Conservation (phyloP, 2,888 invertebrate species). For the Macaria liturata region DNA sequence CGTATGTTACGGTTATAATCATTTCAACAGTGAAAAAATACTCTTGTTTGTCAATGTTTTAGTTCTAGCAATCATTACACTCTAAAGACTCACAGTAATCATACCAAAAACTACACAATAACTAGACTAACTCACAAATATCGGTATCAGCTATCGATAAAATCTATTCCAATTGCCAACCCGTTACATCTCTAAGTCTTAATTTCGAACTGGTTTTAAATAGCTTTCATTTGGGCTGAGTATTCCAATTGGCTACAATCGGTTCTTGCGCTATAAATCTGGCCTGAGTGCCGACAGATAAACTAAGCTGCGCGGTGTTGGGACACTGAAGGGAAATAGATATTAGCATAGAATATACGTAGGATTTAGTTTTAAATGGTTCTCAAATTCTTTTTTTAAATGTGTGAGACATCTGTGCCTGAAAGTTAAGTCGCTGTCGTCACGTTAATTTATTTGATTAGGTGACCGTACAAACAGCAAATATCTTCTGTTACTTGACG, state of each 20-base stretch:
- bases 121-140: background rate
- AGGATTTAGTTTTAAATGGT: no score
- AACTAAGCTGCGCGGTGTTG: conserved; percentile 13
- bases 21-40: no score
- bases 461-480: no score
- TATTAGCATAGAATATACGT: background rate
- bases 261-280: conserved; percentile 38
- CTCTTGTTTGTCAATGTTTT: no score
- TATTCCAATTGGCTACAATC: conserved; percentile 43
- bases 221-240: conserved; percentile 45
- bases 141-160: conserved; percentile 15
- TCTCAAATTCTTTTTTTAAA: background rate
- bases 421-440: no score
- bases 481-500: no score
- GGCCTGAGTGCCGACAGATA: conserved; percentile 19
- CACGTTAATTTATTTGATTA: no score
- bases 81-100: no score
- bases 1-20: no score
- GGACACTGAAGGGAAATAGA: conserved; percentile 8
- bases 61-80: no score
- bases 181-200: conserved; percentile 31
- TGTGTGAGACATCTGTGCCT: no score
- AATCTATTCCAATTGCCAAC: conserved; percentile 21
- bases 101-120: no score
- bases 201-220: conserved; percentile 45